Evolutionary conservation across 2,797 vertebrate genomes (phyloP).

Genomic region (Sorex maritimensis): DNA sequence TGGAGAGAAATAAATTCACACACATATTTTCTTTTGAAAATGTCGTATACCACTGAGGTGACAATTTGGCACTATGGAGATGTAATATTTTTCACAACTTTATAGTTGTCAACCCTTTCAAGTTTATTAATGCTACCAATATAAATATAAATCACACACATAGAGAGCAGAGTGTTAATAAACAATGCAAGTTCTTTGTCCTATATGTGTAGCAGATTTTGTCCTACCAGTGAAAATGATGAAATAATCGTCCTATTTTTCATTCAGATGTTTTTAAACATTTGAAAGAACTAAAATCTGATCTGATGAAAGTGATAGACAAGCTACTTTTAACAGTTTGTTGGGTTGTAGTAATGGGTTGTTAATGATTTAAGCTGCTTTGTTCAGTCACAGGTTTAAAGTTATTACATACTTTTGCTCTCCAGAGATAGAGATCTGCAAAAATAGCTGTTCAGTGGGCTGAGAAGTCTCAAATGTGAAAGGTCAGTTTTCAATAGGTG

Average conservation of each 20-base stretch:
- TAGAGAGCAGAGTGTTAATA: not conserved
- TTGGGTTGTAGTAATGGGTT: slow-evolving; percentile 13
- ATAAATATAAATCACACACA: not conserved
- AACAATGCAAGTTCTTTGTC: not conserved
- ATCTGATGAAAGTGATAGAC: not conserved
- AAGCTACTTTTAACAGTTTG: not conserved
- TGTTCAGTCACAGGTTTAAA: not conserved
- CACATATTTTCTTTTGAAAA: slow-evolving; percentile 56
- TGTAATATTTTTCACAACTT: not conserved
- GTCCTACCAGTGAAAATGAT: not conserved
- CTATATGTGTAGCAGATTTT: not conserved
- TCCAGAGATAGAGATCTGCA: slow-evolving; percentile 3
- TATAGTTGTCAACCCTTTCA: not conserved
- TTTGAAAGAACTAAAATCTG: slow-evolving; percentile 40
- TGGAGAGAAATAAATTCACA: slow-evolving; percentile 24
- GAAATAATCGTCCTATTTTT: slow-evolving; percentile 27
- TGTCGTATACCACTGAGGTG: not conserved
- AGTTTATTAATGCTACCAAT: not conserved
- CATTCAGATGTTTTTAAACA: slow-evolving; percentile 1
- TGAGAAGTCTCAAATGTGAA: not conserved
- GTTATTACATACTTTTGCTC: slow-evolving; percentile 2
- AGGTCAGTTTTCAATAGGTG: not conserved
- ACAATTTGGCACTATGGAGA: not conserved
- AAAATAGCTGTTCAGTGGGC: not conserved
- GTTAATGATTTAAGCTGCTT: not conserved